Percentiles rank a stretch among this genome's conserved stretches.
These are phyloP conservation scores for Sebastes fasciatus DNA, from an alignment of 2,113 vertebrate genomes.

Conservation along the genomic window DNA sequence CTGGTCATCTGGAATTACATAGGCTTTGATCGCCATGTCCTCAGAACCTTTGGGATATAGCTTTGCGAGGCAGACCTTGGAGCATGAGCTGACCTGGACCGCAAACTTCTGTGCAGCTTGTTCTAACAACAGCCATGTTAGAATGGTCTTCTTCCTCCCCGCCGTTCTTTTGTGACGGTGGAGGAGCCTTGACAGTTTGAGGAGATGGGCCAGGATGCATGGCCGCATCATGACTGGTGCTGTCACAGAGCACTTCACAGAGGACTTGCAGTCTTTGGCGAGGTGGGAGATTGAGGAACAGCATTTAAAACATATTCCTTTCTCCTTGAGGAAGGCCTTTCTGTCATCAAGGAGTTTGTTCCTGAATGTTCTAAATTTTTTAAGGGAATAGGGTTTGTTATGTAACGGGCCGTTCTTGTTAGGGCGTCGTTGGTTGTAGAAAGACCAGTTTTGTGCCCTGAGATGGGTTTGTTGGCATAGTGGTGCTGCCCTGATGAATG, in stretches of 20 bases:
- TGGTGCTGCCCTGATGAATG: neutral
- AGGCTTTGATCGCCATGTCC: neutral
- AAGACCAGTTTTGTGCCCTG: constrained; percentile 10
- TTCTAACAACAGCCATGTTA: neutral
- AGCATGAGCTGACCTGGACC: neutral
- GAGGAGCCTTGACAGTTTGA: neutral
- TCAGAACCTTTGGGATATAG: neutral
- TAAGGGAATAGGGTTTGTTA: neutral
- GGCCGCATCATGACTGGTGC: neutral
- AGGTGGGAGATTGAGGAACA: constrained; percentile 24
- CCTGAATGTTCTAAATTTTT: constrained; percentile 29
- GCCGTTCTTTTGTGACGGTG: constrained; percentile 14
- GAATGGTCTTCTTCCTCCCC: constrained; percentile 11
- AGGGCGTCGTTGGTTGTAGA: neutral
- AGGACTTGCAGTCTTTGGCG: constrained; percentile 22
- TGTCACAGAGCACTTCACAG: constrained; percentile 37
- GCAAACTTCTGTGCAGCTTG: constrained; percentile 32
- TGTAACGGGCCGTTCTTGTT: constrained; percentile 18
- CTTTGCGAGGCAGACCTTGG: constrained; percentile 5
- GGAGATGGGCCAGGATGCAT: constrained; percentile 3
- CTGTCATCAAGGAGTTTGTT: constrained; percentile 1
- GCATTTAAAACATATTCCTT: constrained; percentile 27
- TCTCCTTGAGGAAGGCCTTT: constrained; percentile 40
- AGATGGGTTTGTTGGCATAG: neutral
- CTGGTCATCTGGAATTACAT: constrained; percentile 13